Evolutionary conservation across 2,888 invertebrate species (phyloP).

Genomic region (Lucinisca nassula): DNA sequence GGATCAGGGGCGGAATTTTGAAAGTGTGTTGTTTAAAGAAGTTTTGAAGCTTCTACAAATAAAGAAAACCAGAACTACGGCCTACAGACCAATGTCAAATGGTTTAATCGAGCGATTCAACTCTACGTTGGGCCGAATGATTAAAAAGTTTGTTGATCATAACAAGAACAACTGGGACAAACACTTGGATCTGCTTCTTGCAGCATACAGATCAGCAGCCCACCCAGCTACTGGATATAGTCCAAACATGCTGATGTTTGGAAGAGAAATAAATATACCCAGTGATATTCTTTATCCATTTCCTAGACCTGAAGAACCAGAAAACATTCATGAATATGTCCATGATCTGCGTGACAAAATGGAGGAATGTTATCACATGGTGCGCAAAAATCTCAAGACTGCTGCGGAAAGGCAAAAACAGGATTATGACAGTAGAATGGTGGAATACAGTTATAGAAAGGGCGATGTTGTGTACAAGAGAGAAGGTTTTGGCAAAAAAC

Average conservation of each 20-base stretch:
- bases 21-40: conserved; percentile 40
- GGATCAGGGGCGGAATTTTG: conserved; percentile 58
- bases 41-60: conserved; percentile 45
- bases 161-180: background rate
- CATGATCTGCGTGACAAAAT: background rate
- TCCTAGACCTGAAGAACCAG: background rate
- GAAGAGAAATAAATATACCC: background rate
- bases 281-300: no score
- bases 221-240: conserved; percentile 5
- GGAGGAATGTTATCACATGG: background rate
- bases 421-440: no score
- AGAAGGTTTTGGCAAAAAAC: background rate
- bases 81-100: conserved; percentile 49
- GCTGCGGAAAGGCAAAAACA: conserved; percentile 5
- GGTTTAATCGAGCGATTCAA: conserved; percentile 41
- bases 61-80: conserved; percentile 50
- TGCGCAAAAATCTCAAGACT: background rate
- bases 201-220: background rate
- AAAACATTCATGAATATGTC: background rate
- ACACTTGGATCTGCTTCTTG: background rate
- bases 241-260: conserved; percentile 14
- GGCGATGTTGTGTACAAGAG: conserved; percentile 27
- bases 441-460: background rate
- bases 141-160: no score
- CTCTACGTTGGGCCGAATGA: background rate